Conservation (phyloP, 2,113 vertebrate genomes). For the Uria lomvia region DNA sequence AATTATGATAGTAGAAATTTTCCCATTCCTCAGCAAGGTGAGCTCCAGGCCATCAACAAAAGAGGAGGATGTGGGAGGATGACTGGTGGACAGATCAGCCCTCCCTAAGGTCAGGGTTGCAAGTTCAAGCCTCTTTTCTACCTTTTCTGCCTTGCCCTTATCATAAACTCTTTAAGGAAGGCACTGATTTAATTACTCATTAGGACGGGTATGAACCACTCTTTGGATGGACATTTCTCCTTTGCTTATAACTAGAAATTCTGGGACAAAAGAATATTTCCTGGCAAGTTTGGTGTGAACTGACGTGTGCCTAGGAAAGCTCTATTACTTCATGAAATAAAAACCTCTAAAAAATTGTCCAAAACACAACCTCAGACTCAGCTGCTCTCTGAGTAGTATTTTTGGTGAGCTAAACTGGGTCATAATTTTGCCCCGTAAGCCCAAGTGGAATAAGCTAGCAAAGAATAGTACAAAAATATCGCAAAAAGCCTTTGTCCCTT, state of each 20-base stretch:
- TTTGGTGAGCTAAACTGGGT: not conserved
- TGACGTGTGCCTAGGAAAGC: not conserved
- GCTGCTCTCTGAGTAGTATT: not conserved
- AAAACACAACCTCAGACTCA: not conserved
- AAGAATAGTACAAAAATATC: not conserved
- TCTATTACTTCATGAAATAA: not conserved
- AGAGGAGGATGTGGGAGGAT: not conserved
- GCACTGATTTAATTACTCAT: not conserved
- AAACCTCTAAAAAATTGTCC: not conserved
- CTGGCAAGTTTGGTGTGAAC: not conserved
- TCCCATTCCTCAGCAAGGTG: not conserved
- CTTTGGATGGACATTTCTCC: not conserved
- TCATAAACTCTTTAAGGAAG: not conserved
- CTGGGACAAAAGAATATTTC: not conserved
- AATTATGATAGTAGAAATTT: not conserved
- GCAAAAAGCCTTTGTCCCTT: not conserved
- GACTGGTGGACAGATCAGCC: not conserved
- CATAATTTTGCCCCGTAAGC: not conserved
- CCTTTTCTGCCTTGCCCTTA: not conserved
- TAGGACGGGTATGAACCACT: rapidly evolving
- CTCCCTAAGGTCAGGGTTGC: not conserved
- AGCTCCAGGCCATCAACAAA: not conserved
- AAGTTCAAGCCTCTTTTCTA: not conserved
- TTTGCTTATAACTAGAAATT: not conserved
- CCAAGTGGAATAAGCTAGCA: not conserved